Evolutionary conservation across 2,888 invertebrate species (phyloP).

Genomic region (Epistrophe eligans): DNA sequence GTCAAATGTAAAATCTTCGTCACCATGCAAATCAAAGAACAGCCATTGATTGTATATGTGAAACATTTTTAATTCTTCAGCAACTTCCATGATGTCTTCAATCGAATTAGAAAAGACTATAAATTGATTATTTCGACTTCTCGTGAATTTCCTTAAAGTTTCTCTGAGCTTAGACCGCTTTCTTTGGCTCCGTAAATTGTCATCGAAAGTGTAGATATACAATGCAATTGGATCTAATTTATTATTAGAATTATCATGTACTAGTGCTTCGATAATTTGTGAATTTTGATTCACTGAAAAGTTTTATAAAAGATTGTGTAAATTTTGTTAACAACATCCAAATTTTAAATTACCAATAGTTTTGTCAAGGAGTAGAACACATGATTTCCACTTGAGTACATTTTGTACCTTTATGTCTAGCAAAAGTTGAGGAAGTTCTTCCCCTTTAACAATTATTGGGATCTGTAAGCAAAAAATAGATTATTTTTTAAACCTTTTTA

Average conservation of each 20-base stretch:
- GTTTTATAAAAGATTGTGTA: not conserved
- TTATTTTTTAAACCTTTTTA: not conserved
- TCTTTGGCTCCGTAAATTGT: constrained; percentile 79
- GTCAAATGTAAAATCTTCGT: constrained; percentile 83
- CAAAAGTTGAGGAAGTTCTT: constrained; percentile 91
- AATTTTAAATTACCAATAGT: constrained; percentile 88
- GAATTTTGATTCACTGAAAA: constrained; percentile 79
- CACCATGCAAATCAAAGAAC: constrained; percentile 89
- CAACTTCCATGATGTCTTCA: constrained; percentile 88
- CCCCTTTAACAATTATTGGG: constrained; percentile 88
- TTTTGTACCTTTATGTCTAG: constrained; percentile 89
- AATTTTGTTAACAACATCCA: not conserved
- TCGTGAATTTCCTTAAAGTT: constrained; percentile 78
- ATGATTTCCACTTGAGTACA: constrained; percentile 89
- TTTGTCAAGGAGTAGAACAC: constrained; percentile 89
- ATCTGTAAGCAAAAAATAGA: constrained; percentile 79
- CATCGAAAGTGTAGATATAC: constrained; percentile 81
- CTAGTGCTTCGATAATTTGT: constrained; percentile 80
- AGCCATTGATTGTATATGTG: constrained; percentile 92
- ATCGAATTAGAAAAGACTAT: constrained; percentile 81
- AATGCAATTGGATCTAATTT: constrained; percentile 81
- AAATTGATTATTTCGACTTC: constrained; percentile 79
- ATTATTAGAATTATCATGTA: constrained; percentile 80
- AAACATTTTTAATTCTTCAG: constrained; percentile 88
- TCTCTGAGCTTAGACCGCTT: constrained; percentile 79